Evolutionary conservation across 2,888 invertebrate genomes (phyloP), one percentile per base, ranked within the genome.

Genomic region (Drosophila atripex): DNA sequence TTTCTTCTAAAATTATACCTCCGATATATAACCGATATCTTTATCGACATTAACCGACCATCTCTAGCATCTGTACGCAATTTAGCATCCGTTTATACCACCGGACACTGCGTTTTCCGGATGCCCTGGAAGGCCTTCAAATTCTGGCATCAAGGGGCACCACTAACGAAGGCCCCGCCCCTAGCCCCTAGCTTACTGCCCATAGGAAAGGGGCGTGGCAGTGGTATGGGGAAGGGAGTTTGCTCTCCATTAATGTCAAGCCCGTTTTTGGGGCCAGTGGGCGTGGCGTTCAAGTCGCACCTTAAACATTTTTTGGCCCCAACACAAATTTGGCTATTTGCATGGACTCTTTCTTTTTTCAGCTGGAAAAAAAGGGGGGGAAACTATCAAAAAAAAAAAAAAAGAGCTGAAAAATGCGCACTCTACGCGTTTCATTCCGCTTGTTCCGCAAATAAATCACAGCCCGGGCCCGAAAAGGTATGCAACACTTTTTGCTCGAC

Each of bases 261-360:
- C 70, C 58, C 46, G 25, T 58, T 41, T 39, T 9, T 54, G 63
- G 66, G 66, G 43, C n/a, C 50, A 51, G 53, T 43, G 56, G 64
- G 32, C 41, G 14, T 16, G 41, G 41, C 18, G 35, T 16, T 12
- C 12, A 12, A 53, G 25, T 39, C 18, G 50, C 57, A 41, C 66
- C 72, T 78, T 78, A 70, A 76, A 63, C 69, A 72, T 66, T 35
- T 35, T 35, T 76, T 76, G 64, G 61, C 64, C 50, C 53, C 57
- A 7, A 30, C 28, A 3, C 28, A 78, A 76, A 76, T 80, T 80
- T 77, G 74, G 68, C 74, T 69, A 78, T 80, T 80, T 80, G 74
- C 43, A 53, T 61, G 76, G 73, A 45, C 35, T 46, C 55, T 66
- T 64, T 46, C 55, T 66, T 64, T 49, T 50, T 49, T 47, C 38